A percentile compares a stretch with the other conserved stretches of the same genome.
Evolutionary conservation across 1,140 invertebrate species (phyloP).

Genomic region (Spodoptera litura): DNA sequence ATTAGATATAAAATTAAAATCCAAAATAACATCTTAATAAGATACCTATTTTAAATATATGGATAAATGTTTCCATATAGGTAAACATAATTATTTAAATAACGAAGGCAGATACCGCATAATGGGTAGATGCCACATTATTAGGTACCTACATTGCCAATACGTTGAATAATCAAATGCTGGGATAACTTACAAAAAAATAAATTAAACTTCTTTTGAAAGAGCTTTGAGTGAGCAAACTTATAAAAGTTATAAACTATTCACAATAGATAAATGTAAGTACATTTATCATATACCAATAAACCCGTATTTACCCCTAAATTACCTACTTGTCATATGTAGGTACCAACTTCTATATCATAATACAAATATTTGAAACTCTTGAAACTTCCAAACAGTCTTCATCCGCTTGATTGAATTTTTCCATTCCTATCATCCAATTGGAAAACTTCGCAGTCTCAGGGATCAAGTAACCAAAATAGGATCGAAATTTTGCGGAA

Average conservation of each 20-base stretch:
- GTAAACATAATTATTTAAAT: too few species aligned
- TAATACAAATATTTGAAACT: constrained; percentile 30
- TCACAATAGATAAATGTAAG: neutral
- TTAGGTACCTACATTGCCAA: too few species aligned
- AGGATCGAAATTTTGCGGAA: constrained; percentile 15
- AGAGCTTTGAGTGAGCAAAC: neutral
- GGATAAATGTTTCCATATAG: too few species aligned
- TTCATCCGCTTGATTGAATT: constrained; percentile 29
- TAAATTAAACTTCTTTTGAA: too few species aligned
- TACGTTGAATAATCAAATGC: too few species aligned
- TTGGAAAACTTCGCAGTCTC: constrained; percentile 27
- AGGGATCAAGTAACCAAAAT: constrained; percentile 38
- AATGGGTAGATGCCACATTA: too few species aligned
- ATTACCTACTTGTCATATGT: too few species aligned
- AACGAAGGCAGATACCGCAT: too few species aligned
- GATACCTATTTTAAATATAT: too few species aligned
- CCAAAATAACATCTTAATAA: too few species aligned
- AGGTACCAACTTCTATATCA: constrained; percentile 16
- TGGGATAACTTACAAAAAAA: too few species aligned
- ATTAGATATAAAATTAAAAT: too few species aligned
- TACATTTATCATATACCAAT: neutral
- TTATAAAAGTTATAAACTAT: neutral
- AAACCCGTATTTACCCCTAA: neutral
- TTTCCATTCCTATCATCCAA: constrained; percentile 34
- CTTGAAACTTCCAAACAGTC: constrained; percentile 23